Evolutionary conservation across 1,140 invertebrate genomes (phyloP).

Genomic region (Aphaenogaster floridana): DNA sequence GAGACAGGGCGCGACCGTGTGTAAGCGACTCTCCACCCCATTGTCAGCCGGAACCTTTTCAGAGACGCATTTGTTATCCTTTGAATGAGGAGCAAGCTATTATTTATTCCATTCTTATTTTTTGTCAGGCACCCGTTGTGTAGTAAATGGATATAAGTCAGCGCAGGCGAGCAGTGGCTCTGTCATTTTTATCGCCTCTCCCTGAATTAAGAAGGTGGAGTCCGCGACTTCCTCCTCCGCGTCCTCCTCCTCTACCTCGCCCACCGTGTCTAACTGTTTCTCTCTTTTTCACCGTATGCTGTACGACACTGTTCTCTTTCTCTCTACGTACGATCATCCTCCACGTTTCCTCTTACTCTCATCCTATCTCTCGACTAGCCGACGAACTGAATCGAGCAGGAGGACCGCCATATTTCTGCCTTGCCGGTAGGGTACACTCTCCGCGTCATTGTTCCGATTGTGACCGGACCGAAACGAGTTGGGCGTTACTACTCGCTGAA

Average conservation of each 20-base stretch:
- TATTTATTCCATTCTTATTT: constrained; percentile 87
- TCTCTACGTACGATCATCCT: constrained; percentile 41
- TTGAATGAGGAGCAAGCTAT: constrained; percentile 86
- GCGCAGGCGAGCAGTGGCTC: constrained; percentile 84
- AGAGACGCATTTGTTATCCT: constrained; percentile 86
- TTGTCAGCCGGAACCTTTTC: constrained; percentile 84
- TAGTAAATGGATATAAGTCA: constrained; percentile 87
- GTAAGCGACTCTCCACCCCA: constrained; percentile 84
- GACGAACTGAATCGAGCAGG: constrained; percentile 72
- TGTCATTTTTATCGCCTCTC: constrained; percentile 87
- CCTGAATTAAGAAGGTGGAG: constrained; percentile 87
- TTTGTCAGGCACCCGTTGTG: constrained; percentile 85
- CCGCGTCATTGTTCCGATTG: constrained; percentile 79
- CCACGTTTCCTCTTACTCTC: constrained; percentile 65
- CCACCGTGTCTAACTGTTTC: constrained; percentile 41
- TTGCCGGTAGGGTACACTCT: constrained; percentile 73
- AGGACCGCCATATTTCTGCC: constrained; percentile 77
- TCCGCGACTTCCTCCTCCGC: constrained; percentile 77
- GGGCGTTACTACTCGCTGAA: constrained; percentile 75
- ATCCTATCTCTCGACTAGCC: constrained; percentile 69
- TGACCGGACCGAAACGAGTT: constrained; percentile 78
- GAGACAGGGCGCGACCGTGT: constrained; percentile 78
- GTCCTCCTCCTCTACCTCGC: not conserved
- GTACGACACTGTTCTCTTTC: not conserved
- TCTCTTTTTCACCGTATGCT: constrained; percentile 46